Evolutionary conservation across 2,113 vertebrate species (phyloP).

Genomic region (Monopterus albus): DNA sequence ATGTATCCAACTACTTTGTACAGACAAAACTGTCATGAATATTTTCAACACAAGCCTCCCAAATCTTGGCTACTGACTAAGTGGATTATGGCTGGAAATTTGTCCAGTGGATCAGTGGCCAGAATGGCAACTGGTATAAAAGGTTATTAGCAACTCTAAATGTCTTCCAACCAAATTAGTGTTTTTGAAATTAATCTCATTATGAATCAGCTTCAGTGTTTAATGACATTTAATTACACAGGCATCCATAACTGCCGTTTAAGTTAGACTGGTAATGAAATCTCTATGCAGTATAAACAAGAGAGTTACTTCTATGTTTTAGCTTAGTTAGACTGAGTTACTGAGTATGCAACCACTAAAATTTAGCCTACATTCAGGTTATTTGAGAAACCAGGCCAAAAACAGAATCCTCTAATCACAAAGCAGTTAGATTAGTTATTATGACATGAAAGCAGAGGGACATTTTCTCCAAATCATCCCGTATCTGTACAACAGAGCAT

Average conservation of each 20-base stretch:
- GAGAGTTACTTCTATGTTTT: background rate
- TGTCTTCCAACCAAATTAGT: background rate
- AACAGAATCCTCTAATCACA: background rate
- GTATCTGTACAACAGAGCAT: background rate
- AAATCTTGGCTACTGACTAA: background rate
- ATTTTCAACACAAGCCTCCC: background rate
- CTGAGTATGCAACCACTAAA: background rate
- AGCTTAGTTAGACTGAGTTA: background rate
- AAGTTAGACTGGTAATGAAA: background rate
- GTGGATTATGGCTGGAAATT: background rate
- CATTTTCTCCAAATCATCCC: background rate
- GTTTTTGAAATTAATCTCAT: no score
- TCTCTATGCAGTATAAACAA: background rate
- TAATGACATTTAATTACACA: no score
- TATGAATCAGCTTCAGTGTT: background rate
- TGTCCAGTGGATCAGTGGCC: background rate
- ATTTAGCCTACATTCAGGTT: background rate
- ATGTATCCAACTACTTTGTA: background rate
- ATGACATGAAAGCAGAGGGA: background rate
- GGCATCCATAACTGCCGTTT: no score
- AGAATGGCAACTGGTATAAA: background rate
- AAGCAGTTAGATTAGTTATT: constrained; percentile 3
- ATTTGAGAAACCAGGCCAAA: constrained; percentile 12
- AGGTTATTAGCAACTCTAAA: background rate
- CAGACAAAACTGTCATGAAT: background rate